Base-by-base conservation (phyloP, 2,113 vertebrate genomes). In the Scomber colias region DNA sequence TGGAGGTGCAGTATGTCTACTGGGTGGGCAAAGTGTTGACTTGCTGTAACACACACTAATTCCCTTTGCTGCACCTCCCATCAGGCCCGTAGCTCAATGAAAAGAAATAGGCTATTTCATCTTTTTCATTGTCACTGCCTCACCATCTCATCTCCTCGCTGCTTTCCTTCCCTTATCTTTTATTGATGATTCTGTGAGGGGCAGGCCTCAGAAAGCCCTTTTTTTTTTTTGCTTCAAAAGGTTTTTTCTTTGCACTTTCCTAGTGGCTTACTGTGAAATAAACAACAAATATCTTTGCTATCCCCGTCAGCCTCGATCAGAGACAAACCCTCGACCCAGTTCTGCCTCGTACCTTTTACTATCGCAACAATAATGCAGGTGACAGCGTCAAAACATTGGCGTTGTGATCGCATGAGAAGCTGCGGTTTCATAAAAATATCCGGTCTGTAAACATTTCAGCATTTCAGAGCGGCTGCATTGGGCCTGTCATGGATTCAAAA, bases 151-250 rank as follows among this genome's bases (percentile, higher is more conserved):
- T 79, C 73, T 62, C 79, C 27, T 5, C 3, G 3, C 75, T 77
- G 61, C 72, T 61, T 70, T 44, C 24, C 68, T 69, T 60, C 30
- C 51, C 59, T 84, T 57, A 88, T 91, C 66, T 93, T 90, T 93
- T 88, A 93, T 93, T 90, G 80, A 94, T 83, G 81, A 61, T 46
- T 70, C 71, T 76, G 77, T 1, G 30, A 82, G 81, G 48, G 68
- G 53, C 27, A 40, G 31, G 46, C 66, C 14, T 68, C 77, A 73
- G 27, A 68, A 79, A 72, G 61, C 54, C 21, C 75, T 67, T 14
- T 44, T 71, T 70, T 70, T 35, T 35, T 63, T 74, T 75, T 53
- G 53, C 68, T 64, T 77, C 51, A 59, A 67, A 21, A 80, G 17
- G 44, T 62, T 66, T 83, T 27, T 66, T 51, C 35, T 45, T 31